Base-by-base conservation (phyloP, 1,140 invertebrate genomes). In the Brevipalpus yothersi region DNA sequence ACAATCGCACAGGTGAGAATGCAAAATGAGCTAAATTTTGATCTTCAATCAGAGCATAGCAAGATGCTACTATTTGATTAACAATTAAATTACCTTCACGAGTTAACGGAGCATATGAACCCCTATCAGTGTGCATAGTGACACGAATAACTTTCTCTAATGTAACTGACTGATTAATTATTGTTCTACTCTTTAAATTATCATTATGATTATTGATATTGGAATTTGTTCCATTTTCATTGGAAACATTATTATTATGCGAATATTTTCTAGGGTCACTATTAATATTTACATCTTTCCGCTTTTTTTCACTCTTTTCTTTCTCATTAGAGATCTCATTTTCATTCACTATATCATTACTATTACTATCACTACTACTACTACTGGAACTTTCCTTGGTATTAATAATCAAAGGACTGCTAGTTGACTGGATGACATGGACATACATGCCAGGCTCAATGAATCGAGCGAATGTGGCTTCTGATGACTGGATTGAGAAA, bases 101-200 rank as follows among this genome's bases (percentile, higher is more conserved):
- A 0, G 93, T 98, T 13, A 97, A 73, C 0, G 93, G 93, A 1
- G 92, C 92, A 67, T 78, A 91, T 2, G 91, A 80, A 10, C 92
- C 93, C 41, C 71, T 72, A 19, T 75, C 72, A 1, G 76, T 68
- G 11, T 79, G 72, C 15, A 76, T 69, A 21, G 73, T 72, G 1
- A 82, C 73, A 0, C 71, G 68, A 0, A 80, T 68, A 0, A 94
- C 80, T 62, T 67, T 79, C 31, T 31, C 31, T 31, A 31, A 31
- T 31, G 31, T 31, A 3, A 31, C 31, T 31, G 31, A 31, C 31
- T 31, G 31, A 31, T 31, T 31, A 31, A 31, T 31, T 31, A 31
- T 31, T 31, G 2, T 31, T 3, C 31, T 31, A 31, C 5, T 31
- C 31, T 31, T 31, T 5, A 31, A 31, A 31, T 31, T 31, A 31